Evolutionary conservation across 2,113 vertebrate species (phyloP).

Genomic region (Garra rufa): DNA sequence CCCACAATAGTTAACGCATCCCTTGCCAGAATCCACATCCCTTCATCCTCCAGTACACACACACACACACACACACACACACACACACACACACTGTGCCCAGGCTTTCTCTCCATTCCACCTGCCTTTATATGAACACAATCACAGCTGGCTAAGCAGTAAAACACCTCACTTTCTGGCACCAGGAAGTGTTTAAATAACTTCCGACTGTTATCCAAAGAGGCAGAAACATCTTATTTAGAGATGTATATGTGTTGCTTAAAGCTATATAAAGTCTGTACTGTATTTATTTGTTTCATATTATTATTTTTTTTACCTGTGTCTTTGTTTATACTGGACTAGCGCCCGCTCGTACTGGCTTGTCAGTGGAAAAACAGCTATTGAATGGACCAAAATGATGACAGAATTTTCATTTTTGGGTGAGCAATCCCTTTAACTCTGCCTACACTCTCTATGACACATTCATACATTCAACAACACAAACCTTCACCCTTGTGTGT

Average conservation of each 20-base stretch:
- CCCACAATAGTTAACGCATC: not conserved
- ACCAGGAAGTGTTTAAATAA: no score
- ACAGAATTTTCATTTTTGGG: not conserved
- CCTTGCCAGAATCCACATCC: constrained; percentile 3
- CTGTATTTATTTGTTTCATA: no score
- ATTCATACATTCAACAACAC: not conserved
- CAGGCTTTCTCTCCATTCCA: constrained; percentile 13
- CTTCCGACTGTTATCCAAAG: no score
- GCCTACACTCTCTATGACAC: not conserved
- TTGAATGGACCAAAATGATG: not conserved
- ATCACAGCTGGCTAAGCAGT: not conserved
- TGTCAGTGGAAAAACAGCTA: not conserved
- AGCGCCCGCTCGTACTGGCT: not conserved
- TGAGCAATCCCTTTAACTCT: not conserved
- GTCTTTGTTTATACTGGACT: no score
- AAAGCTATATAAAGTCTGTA: no score
- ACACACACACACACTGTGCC: constrained; percentile 31
- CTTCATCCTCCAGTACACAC: constrained; percentile 30
- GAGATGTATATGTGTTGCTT: no score
- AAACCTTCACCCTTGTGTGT: not conserved
- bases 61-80: constrained; percentile 42
- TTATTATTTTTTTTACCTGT: no score
- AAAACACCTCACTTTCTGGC: no score
- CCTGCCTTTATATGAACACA: constrained; percentile 38
- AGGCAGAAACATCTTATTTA: no score